Base-by-base conservation (phyloP, 2,888 invertebrate species). In the Punctoribates punctum region DNA sequence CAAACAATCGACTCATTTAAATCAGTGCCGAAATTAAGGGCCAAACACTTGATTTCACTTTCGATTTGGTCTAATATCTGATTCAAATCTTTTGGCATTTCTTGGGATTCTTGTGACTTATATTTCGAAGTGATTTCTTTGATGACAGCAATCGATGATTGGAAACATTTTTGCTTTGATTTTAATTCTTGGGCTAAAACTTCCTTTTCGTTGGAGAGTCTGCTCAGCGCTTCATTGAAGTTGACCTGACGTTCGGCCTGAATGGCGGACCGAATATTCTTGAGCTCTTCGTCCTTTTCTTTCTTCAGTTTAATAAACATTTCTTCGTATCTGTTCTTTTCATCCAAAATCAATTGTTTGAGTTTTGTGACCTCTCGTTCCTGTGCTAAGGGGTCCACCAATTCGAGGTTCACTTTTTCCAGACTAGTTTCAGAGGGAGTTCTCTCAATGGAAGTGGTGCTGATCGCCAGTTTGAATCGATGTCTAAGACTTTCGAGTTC, bases 401-500 rank as follows among this genome's bases (percentile, higher is more conserved):
- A n/a, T 54, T 78, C 78, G 62, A 77, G 73, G 48, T 91, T 91
- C 25, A 90, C 88, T 83, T 90, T 90, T 81, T 93, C 92, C 6
- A 92, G 85, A 82, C 90, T 91, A 1, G 88, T 88, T 80, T 92
- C 91, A 8, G 91, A 91, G 0, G 91, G 90, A 75, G 90, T 91
- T 54, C 89, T 86, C 80, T 91, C 90, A 88, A 90, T 89, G 70
- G 88, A 75, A 17, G 75, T 91, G 77, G 92, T 85, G 78, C 90
- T 89, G 84, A 89, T 90, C 46, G 81, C 81, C 75, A 82, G 79
- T 57, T 79, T 79, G 73, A 80, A 82, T 80, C 91, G 88, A 57
- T 90, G 89, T 60, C 90, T 86, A 79, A 93, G 86, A 8, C 89
- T 90, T 81, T 92, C 91, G 60, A 93, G 86, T 83, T 93, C 91